phyloP scores from a whole-genome alignment of 2,888 invertebrate genomes.

The Neoaliturus tenellus region DNA sequence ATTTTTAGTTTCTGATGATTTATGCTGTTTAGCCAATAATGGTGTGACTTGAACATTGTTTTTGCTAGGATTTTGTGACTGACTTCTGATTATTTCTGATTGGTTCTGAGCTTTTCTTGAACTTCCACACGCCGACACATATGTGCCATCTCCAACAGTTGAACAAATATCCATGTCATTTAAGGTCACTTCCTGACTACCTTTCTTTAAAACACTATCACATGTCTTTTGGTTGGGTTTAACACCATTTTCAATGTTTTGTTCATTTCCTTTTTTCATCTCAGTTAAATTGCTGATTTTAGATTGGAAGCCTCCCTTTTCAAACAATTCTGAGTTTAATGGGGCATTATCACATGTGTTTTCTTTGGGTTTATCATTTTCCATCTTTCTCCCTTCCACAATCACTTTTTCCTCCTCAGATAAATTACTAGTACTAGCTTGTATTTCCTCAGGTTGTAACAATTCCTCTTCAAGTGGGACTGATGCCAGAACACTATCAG shows the following conservation, averaged over 20 bases:
- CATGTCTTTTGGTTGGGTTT: background rate
- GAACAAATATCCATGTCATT: slow-evolving; percentile 45
- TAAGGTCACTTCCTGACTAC: background rate
- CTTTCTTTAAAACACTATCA: background rate
- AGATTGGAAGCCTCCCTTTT: background rate
- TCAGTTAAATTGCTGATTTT: background rate
- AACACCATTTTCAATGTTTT: background rate
- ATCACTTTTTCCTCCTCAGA: background rate
- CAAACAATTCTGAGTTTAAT: background rate
- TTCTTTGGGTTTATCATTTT: no score
- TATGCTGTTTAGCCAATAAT: no score
- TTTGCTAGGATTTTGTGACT: background rate
- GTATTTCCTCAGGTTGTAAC: background rate
- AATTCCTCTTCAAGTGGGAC: background rate
- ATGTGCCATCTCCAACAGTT: background rate
- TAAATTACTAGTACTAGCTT: background rate
- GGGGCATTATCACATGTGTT: no score
- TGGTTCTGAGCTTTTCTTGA: background rate
- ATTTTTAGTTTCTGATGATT: no score
- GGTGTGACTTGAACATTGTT: background rate
- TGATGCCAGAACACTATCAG: background rate
- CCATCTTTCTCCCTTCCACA: no score
- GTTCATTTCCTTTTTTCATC: background rate
- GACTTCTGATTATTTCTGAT: background rate
- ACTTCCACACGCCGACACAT: slow-evolving; percentile 15